Evolutionary conservation across 2,113 vertebrate species (phyloP), one percentile per base, ranked within the genome.

Genomic region (Rostratula benghalensis): DNA sequence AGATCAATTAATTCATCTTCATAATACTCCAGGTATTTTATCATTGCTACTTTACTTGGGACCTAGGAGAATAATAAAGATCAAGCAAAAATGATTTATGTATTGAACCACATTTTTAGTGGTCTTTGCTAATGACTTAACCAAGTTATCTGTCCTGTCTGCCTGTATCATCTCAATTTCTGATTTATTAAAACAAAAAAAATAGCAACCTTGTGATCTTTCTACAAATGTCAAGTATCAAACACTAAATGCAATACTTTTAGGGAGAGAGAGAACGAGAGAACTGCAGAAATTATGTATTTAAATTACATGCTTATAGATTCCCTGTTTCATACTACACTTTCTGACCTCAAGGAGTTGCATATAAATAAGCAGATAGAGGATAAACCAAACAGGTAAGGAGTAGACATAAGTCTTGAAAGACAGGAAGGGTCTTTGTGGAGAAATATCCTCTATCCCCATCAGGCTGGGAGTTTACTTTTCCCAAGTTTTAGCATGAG

Each of bases 1-100:
- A 82, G 51, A 90, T 82, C 35, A 83, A 41, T 92, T 84, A 92
- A 93, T 90, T 90, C 21, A 20, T 83, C 30, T 51, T 86, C 71
- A 39, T 68, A 92, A 82, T 75, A 57, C 4, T 79, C 8, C 25
- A 82, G n/a, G 24, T 82, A 30, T 70, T 92, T 86, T 81, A 64
- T 78, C 37, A 64, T 48, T 33, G 76, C 43, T 81, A 41, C 64
- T 94, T 88, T 74, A 81, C 22, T 71, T 8, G 53, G 48, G 35
- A 10, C 48, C 15, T 78, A 50, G 45, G 64, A 96, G 46, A 83
- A 24, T 83, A 90, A 92, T 73, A 85, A 88, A 81, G 30, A 65
- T 83, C 46, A 89, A 43, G 35, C 50, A 77, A 80, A 94, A 89
- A 71, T 57, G 3, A 84, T 89, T 71, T 84, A 57, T n/a, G 5